Percentiles rank a stretch among this genome's conserved stretches.
These are phyloP conservation scores for Drosophila lowei DNA, from an alignment of 1,140 invertebrate species.

Conservation along the genomic window DNA sequence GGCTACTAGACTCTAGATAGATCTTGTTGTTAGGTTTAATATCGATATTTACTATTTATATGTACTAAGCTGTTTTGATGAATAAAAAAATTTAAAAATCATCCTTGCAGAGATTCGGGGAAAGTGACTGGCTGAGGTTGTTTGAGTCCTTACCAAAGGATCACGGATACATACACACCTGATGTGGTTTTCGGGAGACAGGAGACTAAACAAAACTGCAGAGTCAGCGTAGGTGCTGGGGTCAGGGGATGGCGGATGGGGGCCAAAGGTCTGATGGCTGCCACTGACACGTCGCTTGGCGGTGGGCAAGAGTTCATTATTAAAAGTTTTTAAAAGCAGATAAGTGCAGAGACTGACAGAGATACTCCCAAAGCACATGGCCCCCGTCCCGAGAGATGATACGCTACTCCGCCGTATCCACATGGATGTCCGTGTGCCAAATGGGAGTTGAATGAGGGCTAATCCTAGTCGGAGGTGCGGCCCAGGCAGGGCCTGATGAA, in stretches of 20 bases:
- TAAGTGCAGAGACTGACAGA: slow-evolving; percentile 82
- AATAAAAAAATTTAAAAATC: too few relatives aligned
- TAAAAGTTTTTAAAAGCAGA: slow-evolving; percentile 82
- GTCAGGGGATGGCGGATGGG: neutral
- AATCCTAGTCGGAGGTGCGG: neutral
- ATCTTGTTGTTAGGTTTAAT: too few relatives aligned
- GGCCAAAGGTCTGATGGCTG: slow-evolving; percentile 17
- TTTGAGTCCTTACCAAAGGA: too few relatives aligned
- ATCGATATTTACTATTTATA: too few relatives aligned
- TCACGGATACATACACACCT: too few relatives aligned
- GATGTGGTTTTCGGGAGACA: slow-evolving; percentile 15
- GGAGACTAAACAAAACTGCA: slow-evolving; percentile 62
- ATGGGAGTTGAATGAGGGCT: neutral
- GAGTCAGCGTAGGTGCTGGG: slow-evolving; percentile 44
- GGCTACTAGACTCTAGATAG: too few relatives aligned
- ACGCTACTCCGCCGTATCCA: neutral
- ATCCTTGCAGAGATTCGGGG: too few relatives aligned
- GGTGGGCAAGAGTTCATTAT: slow-evolving; percentile 80
- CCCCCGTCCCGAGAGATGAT: slow-evolving; percentile 11
- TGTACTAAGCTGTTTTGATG: too few relatives aligned
- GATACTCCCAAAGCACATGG: slow-evolving; percentile 37
- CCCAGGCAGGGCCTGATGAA: slow-evolving; percentile 50
- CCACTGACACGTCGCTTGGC: slow-evolving; percentile 61
- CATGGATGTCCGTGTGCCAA: neutral
- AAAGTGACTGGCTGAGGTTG: too few relatives aligned